Evolutionary conservation across 2,888 invertebrate species (phyloP).

Genomic region (Eupithecia tripunctaria): DNA sequence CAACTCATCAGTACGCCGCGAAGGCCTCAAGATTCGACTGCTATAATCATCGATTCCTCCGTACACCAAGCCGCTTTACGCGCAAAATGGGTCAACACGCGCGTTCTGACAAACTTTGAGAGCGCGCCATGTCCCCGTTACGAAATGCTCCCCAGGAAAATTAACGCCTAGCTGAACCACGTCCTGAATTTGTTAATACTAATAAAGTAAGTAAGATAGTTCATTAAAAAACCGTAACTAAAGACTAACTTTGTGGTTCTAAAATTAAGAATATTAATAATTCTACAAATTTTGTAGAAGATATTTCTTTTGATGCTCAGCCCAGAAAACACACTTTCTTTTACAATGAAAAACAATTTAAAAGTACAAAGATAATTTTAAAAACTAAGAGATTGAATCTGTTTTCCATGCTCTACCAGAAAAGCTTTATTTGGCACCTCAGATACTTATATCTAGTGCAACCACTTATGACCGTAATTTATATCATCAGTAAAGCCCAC

Average conservation of each 20-base stretch:
- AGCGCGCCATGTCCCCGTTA: constrained; percentile 76
- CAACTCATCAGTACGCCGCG: constrained; percentile 75
- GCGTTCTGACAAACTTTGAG: constrained; percentile 63
- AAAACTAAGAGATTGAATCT: not conserved
- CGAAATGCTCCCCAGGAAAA: constrained; percentile 75
- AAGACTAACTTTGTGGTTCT: not conserved
- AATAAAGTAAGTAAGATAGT: constrained; percentile 47
- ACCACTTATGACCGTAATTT: constrained; percentile 20
- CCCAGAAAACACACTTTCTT: too few species aligned
- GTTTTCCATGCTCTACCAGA: not conserved
- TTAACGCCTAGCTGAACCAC: constrained; percentile 66
- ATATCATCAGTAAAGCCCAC: constrained; percentile 49
- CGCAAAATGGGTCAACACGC: constrained; percentile 80
- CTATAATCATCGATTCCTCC: constrained; percentile 79
- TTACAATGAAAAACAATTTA: not conserved
- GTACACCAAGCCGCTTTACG: constrained; percentile 70
- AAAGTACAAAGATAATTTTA: not conserved
- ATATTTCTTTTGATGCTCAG: too few species aligned
- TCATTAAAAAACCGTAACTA: too few species aligned
- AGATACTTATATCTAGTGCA: not conserved
- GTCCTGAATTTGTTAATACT: constrained; percentile 58
- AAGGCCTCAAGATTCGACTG: constrained; percentile 79
- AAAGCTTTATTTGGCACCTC: not conserved
- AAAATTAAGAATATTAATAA: too few species aligned
- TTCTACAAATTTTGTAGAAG: too few species aligned